phyloP scores from a whole-genome alignment of 2,113 vertebrate species.

The Dromiciops gliroides region DNA sequence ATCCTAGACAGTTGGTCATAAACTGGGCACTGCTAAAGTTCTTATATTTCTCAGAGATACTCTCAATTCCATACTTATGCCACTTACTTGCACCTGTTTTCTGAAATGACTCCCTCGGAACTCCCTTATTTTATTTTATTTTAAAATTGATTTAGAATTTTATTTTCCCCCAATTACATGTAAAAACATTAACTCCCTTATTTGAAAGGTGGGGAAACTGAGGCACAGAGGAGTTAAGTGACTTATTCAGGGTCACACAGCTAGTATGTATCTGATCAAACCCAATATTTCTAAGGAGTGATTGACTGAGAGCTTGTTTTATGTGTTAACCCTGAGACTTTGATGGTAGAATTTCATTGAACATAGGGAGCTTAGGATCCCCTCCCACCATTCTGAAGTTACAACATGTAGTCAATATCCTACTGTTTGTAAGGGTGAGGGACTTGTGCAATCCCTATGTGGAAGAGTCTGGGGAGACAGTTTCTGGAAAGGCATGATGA shows the following conservation, averaged over 20 bases:
- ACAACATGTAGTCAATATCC: neutral
- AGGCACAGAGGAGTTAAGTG: neutral
- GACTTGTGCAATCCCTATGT: neutral
- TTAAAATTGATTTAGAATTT: no score
- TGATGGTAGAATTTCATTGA: neutral
- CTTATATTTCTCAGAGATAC: neutral
- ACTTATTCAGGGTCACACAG: neutral
- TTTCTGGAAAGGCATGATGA: neutral
- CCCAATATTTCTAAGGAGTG: neutral
- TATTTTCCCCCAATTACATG: no score
- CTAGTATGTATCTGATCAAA: neutral
- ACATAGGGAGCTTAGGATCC: neutral
- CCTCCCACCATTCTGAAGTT: neutral
- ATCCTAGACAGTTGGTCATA: neutral
- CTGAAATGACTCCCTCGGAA: neutral
- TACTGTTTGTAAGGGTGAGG: neutral
- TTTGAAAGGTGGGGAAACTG: neutral
- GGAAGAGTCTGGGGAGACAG: neutral
- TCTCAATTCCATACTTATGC: neutral
- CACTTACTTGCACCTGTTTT: neutral
- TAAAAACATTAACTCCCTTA: neutral
- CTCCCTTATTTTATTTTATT: no score
- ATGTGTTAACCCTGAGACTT: neutral
- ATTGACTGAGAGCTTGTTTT: neutral
- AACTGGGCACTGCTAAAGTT: neutral